Percentiles rank a stretch among this genome's conserved stretches.
phyloP scores from a whole-genome alignment of 2,113 vertebrate species.

The Aegotheles bennettii region DNA sequence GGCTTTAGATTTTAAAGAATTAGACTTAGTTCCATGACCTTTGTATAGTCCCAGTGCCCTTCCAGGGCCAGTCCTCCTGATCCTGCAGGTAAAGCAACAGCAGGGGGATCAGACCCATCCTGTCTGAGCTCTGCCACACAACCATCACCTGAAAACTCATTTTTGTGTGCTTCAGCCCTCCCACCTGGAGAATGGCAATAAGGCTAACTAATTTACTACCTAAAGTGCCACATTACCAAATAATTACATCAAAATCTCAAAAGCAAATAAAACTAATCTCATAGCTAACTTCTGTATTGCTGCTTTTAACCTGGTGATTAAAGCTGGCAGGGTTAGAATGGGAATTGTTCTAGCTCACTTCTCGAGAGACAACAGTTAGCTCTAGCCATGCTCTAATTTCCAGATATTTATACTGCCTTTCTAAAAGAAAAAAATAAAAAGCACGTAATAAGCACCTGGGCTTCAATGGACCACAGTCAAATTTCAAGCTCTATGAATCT shows the following conservation, averaged over 20 bases:
- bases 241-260: neutral
- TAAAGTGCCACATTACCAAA: neutral
- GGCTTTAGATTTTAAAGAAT: neutral
- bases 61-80: neutral
- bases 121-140: neutral
- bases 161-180: neutral
- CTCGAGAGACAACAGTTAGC: neutral
- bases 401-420: neutral
- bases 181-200: neutral
- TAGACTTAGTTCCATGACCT: fast-evolving
- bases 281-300: neutral
- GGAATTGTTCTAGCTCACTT: neutral
- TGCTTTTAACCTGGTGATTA: neutral
- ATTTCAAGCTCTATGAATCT: neutral
- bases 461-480: neutral
- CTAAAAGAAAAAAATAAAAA: neutral
- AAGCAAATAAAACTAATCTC: neutral
- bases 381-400: neutral
- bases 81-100: neutral
- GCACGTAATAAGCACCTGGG: neutral
- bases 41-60: fast-evolving
- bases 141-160: neutral
- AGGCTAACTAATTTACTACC: neutral
- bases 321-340: neutral
- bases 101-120: neutral